These are phyloP conservation scores for Lanistes nyassanus DNA, from an alignment of 1,140 invertebrate genomes.

Conservation along the genomic window DNA sequence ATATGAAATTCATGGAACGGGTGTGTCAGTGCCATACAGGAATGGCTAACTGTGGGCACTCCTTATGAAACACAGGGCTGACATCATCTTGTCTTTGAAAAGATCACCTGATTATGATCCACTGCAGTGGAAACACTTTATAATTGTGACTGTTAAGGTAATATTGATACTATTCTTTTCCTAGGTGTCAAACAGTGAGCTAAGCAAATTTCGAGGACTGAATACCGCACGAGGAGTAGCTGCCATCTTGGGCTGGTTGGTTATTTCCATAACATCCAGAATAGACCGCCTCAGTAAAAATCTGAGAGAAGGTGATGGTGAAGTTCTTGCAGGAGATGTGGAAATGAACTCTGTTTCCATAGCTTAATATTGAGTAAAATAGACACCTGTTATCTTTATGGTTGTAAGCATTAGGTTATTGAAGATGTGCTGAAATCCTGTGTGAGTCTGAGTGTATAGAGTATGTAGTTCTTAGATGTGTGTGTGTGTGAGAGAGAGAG, in stretches of 20 bases:
- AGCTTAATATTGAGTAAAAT: conserved; percentile 25
- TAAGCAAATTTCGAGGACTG: conserved; percentile 34
- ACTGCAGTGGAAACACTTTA: too few relatives aligned
- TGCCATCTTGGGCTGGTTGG: conserved; percentile 46
- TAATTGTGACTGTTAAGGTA: neutral
- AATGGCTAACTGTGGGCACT: too few relatives aligned
- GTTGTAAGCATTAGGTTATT: neutral
- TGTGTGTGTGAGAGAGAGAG: neutral
- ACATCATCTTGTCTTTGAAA: too few relatives aligned
- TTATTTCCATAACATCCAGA: conserved; percentile 43
- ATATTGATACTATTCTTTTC: too few relatives aligned
- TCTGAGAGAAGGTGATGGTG: conserved; percentile 43
- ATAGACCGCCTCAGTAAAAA: conserved; percentile 48
- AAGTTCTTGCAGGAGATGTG: conserved; percentile 38
- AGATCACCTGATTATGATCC: too few relatives aligned
- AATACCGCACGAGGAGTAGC: conserved; percentile 47
- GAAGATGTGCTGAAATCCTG: neutral
- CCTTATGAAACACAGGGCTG: too few relatives aligned
- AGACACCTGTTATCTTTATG: neutral
- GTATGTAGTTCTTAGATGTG: neutral
- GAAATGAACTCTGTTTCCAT: conserved; percentile 30
- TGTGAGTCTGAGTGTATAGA: neutral
- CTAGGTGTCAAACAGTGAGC: conserved; percentile 31
- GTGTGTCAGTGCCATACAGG: too few relatives aligned
- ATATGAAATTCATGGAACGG: too few relatives aligned